Percentiles rank a stretch among this genome's conserved stretches.
These are phyloP conservation scores for Synanthedon myopaeformis DNA, from an alignment of 2,888 invertebrate species.

Conservation along the genomic window DNA sequence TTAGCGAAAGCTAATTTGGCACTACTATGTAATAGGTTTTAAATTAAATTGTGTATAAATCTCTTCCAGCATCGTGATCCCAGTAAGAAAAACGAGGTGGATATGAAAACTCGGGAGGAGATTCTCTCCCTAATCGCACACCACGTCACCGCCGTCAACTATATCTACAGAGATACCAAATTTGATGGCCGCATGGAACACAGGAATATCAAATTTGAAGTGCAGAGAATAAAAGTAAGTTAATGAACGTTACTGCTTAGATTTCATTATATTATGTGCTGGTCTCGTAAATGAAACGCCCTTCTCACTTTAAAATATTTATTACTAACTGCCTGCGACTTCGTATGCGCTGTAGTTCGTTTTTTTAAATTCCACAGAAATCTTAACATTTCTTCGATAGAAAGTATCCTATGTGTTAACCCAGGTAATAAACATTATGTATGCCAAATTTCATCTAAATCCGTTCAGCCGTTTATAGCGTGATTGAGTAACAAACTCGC, in stretches of 20 bases:
- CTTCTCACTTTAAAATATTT: background rate
- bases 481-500: no score
- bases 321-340: no score
- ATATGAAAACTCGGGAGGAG: slow-evolving; percentile 95
- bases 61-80: slow-evolving; percentile 75
- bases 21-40: no score
- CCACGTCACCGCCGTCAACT: slow-evolving; percentile 98
- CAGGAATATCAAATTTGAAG: slow-evolving; percentile 96
- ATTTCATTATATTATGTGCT: background rate
- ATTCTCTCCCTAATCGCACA: slow-evolving; percentile 97
- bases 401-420: no score
- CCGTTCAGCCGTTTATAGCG: no score
- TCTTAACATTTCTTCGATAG: no score
- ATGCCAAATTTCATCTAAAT: no score
- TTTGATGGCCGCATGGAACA: slow-evolving; percentile 93
- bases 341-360: no score
- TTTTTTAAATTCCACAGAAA: no score
- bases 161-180: slow-evolving; percentile 94
- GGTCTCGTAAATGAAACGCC: background rate
- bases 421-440: no score
- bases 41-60: no score
- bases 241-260: background rate
- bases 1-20: no score
- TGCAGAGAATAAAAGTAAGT: slow-evolving; percentile 75
- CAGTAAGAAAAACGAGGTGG: slow-evolving; percentile 75